Evolutionary conservation across 2,797 vertebrate species (phyloP), one percentile per base, ranked within the genome.

Genomic region (Sebastes taczanowskii): DNA sequence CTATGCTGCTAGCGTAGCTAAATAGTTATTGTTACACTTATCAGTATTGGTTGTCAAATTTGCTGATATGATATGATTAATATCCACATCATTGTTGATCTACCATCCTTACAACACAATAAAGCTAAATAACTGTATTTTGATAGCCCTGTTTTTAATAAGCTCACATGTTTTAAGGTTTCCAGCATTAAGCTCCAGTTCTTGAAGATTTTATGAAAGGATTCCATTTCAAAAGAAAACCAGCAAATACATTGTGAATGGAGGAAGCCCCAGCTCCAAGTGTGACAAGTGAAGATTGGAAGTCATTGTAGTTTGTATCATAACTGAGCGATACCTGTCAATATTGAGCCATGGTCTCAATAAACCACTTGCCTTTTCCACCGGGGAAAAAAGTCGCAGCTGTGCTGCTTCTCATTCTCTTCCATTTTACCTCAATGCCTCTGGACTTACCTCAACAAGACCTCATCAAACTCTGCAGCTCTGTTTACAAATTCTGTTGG

Each of bases 401-500:
- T 83, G 32, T 83, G 65, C 69, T 71, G 46, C 78, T 67, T 84
- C 78, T 81, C 71, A 86, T 91, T 90, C 84, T 80, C 52, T 77
- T 88, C 88, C 71, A 90, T 92, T 93, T 92, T 91, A 89, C 74
- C 81, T 89, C 61, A 81, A 90, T 85, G 86, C 81, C 69, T 73
- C 61, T 84, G 80, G 84, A 86, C 84, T 78, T 84, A 80, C 66
- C 72, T 82, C 84, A 85, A 86, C 86, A 88, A 91, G 84, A 90
- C 88, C 89, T 91, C 81, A 92, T 91, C 88, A 87, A 85, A 92
- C 85, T 82, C 80, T 86, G 81, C 81, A 84, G 89, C 87, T 80
- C 78, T 91, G 86, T 91, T 91, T 89, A 89, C 88, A 91, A 86
- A 91, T 89, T 90, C 84, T 88, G 85, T 89, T 80, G 76, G 75